Conservation (phyloP, 1,140 invertebrate genomes). For the Hydropsyche tenuis region DNA sequence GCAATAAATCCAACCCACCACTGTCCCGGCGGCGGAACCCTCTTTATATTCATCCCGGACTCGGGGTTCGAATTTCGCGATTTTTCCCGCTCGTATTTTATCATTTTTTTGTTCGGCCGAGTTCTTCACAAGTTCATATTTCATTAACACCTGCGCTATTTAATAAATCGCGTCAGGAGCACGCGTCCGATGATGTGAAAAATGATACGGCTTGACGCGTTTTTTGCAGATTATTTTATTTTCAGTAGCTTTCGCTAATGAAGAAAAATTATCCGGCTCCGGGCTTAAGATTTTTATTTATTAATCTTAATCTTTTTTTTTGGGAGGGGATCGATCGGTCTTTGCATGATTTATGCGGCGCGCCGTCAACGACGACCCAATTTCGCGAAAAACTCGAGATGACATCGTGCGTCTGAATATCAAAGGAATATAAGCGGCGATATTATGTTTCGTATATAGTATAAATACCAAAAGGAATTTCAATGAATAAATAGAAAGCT, state of each 20-base stretch:
- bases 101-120: not conserved
- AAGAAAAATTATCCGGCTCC: slow-evolving; percentile 23
- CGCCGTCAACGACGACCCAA: not conserved
- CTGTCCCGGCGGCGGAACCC: not conserved
- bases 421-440: not conserved
- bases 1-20: slow-evolving; percentile 13
- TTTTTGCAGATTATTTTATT: slow-evolving; percentile 18
- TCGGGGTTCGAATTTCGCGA: slow-evolving; percentile 3
- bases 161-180: slow-evolving; percentile 37
- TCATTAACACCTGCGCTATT: slow-evolving; percentile 38
- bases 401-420: slow-evolving; percentile 1
- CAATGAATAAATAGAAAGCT: too few relatives aligned
- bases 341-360: slow-evolving; percentile 7
- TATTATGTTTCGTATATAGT: too few relatives aligned
- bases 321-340: not conserved
- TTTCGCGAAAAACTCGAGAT: slow-evolving; percentile 12
- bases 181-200: slow-evolving; percentile 35
- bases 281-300: slow-evolving; percentile 8
- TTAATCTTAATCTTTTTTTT: slow-evolving; percentile 12
- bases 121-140: slow-evolving; percentile 26
- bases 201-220: slow-evolving; percentile 22
- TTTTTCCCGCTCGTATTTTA: not conserved
- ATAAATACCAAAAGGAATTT: too few relatives aligned
- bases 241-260: not conserved
- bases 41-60: slow-evolving; percentile 29